Base-by-base conservation (phyloP, 2,888 invertebrate species). In the Cactoblastis cactorum region DNA sequence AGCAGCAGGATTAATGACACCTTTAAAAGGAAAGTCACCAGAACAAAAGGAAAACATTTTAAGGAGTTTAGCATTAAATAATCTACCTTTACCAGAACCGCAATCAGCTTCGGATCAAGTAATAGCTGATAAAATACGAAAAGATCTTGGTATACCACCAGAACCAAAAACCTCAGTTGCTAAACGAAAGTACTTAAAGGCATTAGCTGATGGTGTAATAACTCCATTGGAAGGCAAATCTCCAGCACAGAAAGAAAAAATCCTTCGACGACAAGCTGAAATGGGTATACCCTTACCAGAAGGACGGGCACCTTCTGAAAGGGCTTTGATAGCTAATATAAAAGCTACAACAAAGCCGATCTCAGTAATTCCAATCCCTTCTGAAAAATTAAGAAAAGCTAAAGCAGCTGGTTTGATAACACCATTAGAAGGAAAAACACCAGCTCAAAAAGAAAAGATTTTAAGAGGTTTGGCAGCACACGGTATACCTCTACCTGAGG, bases 401-500 rank as follows among this genome's bases (percentile, higher is more conserved):
- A 9, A 60, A 24, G 64, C 60, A 8, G 57, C 55, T 8, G 66
- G 61, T 6, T 43, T 65, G 0, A 55, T 63, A 9, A 50, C 51
- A 2, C 63, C 66, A 17, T 47, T 67, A 11, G 61, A 61, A 53
- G 64, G 62, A 4, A 67, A 66, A 50, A 38, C 62, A 1, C 3
- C 38, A 1, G 8, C 46, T 17, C 50, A 61, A 43, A 68, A 64
- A 52, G 64, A 62, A 50, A 58, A 61, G 46, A 62, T 64, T 6
- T 49, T 68, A 12, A 38, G 46, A 45, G 51, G 41, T 2, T 60
- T 59, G 45, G 61, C 59, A 0, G 53, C 49, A 35, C 18, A 28
- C 6, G 71, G 71, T 0, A 38, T 72, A 4, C 65, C 69, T 0
- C 39, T 71, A 3, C 69, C 71, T 1, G 62, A 65, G 46, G 65